Percentiles rank a stretch among this genome's conserved stretches.
Conservation (phyloP, 2,888 invertebrate genomes). For the Cyclophora punctaria region DNA sequence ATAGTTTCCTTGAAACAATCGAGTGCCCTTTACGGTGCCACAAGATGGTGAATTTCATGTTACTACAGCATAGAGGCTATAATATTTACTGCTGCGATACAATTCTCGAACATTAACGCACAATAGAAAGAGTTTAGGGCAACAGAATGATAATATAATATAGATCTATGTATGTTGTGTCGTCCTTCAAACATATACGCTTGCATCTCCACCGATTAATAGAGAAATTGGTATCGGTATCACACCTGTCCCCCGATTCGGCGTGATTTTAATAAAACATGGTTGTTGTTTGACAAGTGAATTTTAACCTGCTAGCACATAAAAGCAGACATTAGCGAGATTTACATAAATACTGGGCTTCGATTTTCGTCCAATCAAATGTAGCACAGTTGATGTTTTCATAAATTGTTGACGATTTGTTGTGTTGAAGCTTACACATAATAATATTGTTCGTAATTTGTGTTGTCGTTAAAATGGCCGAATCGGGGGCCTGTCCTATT, state of each 20-base stretch:
- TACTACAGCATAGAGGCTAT: neutral
- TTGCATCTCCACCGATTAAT: constrained; percentile 44
- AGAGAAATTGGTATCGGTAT: constrained; percentile 33
- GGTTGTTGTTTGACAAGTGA: too few relatives aligned
- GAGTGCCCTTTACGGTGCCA: constrained; percentile 4
- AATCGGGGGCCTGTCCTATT: constrained; percentile 25
- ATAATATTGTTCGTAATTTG: neutral
- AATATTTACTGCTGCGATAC: neutral
- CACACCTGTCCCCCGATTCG: constrained; percentile 45
- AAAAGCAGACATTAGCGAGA: too few relatives aligned
- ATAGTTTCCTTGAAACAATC: constrained; percentile 3
- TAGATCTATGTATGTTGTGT: constrained; percentile 54
- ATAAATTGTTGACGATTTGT: too few relatives aligned
- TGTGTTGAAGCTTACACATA: too few relatives aligned
- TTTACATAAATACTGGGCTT: too few relatives aligned
- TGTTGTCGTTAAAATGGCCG: constrained; percentile 14
- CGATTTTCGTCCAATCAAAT: too few relatives aligned
- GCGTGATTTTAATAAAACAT: constrained; percentile 9
- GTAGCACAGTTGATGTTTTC: too few relatives aligned
- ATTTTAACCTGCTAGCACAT: too few relatives aligned
- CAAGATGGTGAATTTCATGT: too few relatives aligned
- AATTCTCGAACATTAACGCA: constrained; percentile 8
- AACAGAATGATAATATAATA: constrained; percentile 7
- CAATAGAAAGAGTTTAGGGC: constrained; percentile 9
- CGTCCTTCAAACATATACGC: constrained; percentile 53